A percentile compares a stretch with the other conserved stretches of the same genome.
These are phyloP conservation scores for Chrysolina americana DNA, from an alignment of 2,888 invertebrate species.

Conservation along the genomic window DNA sequence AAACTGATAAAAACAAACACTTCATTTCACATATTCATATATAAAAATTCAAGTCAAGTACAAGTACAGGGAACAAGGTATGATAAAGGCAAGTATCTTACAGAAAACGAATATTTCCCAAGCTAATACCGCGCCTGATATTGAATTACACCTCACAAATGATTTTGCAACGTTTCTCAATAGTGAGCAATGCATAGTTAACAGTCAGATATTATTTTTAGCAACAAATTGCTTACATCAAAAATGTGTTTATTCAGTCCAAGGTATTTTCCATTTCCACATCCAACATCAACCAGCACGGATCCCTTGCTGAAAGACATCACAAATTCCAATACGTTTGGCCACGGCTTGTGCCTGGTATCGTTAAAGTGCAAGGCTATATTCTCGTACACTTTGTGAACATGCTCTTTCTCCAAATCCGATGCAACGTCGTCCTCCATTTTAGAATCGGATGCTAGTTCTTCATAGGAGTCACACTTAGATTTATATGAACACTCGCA, in stretches of 20 bases:
- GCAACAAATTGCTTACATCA: slow-evolving; percentile 71
- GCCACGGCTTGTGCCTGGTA: slow-evolving; percentile 96
- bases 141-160: no score
- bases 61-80: no score
- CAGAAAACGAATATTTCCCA: no score
- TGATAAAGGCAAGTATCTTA: no score
- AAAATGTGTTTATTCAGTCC: slow-evolving; percentile 73
- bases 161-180: no score
- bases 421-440: slow-evolving; percentile 69
- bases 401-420: slow-evolving; percentile 81
- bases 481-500: slow-evolving; percentile 78
- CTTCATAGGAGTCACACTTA: slow-evolving; percentile 77
- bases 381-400: slow-evolving; percentile 91
- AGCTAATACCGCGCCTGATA: no score
- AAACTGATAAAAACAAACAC: no score
- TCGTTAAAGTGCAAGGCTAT: slow-evolving; percentile 96
- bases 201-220: no score
- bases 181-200: no score
- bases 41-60: no score
- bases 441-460: slow-evolving; percentile 40
- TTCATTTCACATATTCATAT: no score
- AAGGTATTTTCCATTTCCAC: slow-evolving; percentile 99
- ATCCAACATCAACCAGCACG: slow-evolving; percentile 91
- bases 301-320: slow-evolving; percentile 77
- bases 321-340: slow-evolving; percentile 87